Base-by-base conservation (phyloP, 1,140 invertebrate species). In the Geopemphigus sp. region DNA sequence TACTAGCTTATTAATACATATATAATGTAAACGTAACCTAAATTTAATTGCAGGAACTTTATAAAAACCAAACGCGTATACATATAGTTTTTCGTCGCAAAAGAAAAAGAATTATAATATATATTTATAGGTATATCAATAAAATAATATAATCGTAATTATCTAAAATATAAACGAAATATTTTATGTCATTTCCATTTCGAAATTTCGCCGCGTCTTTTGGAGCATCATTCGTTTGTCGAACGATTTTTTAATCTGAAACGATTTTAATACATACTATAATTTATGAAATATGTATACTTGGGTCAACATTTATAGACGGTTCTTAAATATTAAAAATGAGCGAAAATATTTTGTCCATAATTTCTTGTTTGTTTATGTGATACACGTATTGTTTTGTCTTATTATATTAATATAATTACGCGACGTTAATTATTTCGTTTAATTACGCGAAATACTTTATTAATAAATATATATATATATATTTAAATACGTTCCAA, bases 151-250 rank as follows among this genome's bases (percentile, higher is more conserved):
- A 54, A 54, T 54, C 11, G 22, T 39, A 45, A 22, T 68, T 17
- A 11, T 24, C 29, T 68, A 72, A 29, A 15, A 54, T 29, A 19
- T 54, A 72, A 72, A 22, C 19, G 54, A 54, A 50, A 39, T 8
- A 39, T 39, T 39, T 68, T 26, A 68, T 24, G 68, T 54, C 68
- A 72, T 72, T 72, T 72, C 68, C 68, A 78, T 78, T 50, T 78
- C 74, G 26, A 78, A 61, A 78, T 78, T 45, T 63, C 74, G 57
- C 24, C 57, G 39, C 50, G 74, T 50, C 63, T 78, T 78, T 50
- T 63, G 74, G 4, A 78, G 74, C 74, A 78, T 78, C 74, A 78
- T 78, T 47, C 57, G 56, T 78, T 78, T 78, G 29, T 78, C 74
- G 50, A 78, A 63, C 1, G 74, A 78, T 11, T 78, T 78, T 78